A percentile compares a stretch with the other conserved stretches of the same genome.
Evolutionary conservation across 2,113 vertebrate genomes (phyloP).

Genomic region (Apus apus): DNA sequence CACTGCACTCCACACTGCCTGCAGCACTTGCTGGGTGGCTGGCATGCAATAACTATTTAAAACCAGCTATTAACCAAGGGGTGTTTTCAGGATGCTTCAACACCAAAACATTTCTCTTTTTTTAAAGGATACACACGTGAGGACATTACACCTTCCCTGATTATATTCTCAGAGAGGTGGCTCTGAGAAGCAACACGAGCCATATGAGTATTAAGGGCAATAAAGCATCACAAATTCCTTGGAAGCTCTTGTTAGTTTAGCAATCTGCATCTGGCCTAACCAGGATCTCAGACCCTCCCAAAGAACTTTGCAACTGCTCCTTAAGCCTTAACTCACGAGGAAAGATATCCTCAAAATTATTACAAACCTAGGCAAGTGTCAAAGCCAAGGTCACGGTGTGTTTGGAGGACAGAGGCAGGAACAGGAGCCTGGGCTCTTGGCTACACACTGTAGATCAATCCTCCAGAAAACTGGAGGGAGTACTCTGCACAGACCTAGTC

Average conservation of each 20-base stretch:
- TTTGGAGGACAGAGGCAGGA: neutral
- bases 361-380: neutral
- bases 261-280: neutral
- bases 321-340: neutral
- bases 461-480: neutral
- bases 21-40: neutral
- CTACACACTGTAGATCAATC: neutral
- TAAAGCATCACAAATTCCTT: neutral
- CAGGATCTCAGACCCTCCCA: neutral
- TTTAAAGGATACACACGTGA: neutral
- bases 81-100: neutral
- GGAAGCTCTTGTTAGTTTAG: neutral
- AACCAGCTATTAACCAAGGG: neutral
- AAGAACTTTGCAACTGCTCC: neutral
- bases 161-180: neutral
- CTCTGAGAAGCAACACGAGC: neutral
- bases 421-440: neutral
- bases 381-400: neutral
- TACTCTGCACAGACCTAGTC: neutral
- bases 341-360: neutral
- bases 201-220: neutral
- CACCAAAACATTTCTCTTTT: neutral
- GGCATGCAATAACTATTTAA: conserved; percentile 14
- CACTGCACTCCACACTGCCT: neutral
- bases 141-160: neutral